These are phyloP conservation scores for Hartigia nigra DNA, from an alignment of 2,888 invertebrate species.

Conservation along the genomic window DNA sequence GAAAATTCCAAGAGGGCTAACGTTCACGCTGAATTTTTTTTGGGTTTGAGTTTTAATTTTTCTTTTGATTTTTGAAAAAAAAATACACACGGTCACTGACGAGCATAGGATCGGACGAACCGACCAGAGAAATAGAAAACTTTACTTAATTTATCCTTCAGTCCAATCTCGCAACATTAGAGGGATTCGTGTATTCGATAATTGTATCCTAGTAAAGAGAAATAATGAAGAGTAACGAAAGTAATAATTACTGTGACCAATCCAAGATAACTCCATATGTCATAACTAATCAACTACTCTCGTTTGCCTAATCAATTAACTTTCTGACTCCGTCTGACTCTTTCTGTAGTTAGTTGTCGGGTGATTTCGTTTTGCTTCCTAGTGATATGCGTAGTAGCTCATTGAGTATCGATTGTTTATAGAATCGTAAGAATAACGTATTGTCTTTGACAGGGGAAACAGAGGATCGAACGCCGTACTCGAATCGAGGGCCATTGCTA, in stretches of 20 bases:
- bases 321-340: background rate
- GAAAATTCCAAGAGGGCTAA: background rate
- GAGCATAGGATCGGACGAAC: background rate
- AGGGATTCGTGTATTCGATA: background rate
- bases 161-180: background rate
- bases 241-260: background rate
- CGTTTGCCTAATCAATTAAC: background rate
- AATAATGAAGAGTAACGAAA: background rate
- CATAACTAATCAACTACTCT: background rate
- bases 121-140: background rate
- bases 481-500: constrained; percentile 80
- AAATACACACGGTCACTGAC: background rate
- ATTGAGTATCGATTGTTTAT: background rate
- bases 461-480: constrained; percentile 69
- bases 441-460: constrained; percentile 47
- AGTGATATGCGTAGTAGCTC: background rate
- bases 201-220: no score
- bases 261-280: background rate
- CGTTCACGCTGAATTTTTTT: background rate
- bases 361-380: background rate
- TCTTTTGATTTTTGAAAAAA: background rate
- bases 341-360: background rate
- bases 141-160: background rate
- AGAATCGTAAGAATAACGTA: constrained; percentile 12
- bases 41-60: background rate